A percentile compares a stretch with the other conserved stretches of the same genome.
Evolutionary conservation across 1,140 invertebrate genomes (phyloP).

Genomic region (Octopus sinensis): DNA sequence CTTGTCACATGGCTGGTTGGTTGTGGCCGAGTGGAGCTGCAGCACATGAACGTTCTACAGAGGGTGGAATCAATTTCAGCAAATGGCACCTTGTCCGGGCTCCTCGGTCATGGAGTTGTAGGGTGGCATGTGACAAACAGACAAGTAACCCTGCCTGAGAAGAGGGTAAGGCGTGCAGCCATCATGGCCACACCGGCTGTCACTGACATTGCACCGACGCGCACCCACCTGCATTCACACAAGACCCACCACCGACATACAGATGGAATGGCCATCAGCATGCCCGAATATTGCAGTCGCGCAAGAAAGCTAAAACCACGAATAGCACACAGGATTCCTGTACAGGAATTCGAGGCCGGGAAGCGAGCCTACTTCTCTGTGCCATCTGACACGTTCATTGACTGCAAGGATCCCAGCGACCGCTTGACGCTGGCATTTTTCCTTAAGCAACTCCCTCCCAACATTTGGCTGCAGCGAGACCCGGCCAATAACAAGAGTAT

Average conservation of each 20-base stretch:
- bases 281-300: too few species aligned
- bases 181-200: too few species aligned
- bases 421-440: conserved; percentile 73
- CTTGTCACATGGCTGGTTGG: conserved; percentile 67
- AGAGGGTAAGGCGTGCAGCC: too few species aligned
- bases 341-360: conserved; percentile 67
- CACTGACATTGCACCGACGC: too few species aligned
- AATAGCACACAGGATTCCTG: conserved; percentile 26
- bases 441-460: conserved; percentile 56
- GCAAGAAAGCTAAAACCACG: conserved; percentile 19
- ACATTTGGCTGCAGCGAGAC: conserved; percentile 37
- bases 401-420: conserved; percentile 77
- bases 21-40: conserved; percentile 66
- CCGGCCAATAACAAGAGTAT: conserved; percentile 46
- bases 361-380: conserved; percentile 74
- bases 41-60: conserved; percentile 62
- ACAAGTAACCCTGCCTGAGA: conserved; percentile 51
- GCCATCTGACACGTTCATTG: conserved; percentile 81
- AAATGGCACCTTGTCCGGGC: conserved; percentile 66
- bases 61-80: conserved; percentile 64
- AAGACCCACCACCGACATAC: too few species aligned
- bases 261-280: too few species aligned
- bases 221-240: too few species aligned
- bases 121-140: conserved; percentile 65
- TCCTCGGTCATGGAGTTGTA: conserved; percentile 65